phyloP scores from a whole-genome alignment of 2,113 vertebrate genomes.

The Antechinus flavipes region DNA sequence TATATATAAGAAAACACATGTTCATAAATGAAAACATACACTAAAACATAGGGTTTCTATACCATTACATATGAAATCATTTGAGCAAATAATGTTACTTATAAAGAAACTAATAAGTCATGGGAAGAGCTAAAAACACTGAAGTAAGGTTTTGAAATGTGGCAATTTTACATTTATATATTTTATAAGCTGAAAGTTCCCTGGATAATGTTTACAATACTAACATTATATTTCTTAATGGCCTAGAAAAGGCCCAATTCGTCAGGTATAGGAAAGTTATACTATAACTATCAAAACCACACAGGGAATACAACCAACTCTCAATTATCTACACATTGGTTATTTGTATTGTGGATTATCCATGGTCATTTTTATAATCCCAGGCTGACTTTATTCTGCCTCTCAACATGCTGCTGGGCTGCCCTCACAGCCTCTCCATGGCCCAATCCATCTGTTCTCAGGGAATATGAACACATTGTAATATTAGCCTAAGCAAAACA shows the following conservation, averaged over 20 bases:
- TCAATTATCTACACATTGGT: background rate
- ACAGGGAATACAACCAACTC: background rate
- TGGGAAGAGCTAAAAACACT: background rate
- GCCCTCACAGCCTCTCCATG: background rate
- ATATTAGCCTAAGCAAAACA: conserved; percentile 2
- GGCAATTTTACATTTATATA: background rate
- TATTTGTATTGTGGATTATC: conserved; percentile 6
- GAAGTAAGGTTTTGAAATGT: background rate
- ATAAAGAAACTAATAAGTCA: background rate
- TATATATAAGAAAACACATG: background rate
- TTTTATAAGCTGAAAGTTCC: background rate
- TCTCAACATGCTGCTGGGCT: background rate
- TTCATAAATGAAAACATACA: background rate
- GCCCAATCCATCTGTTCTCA: conserved; percentile 4
- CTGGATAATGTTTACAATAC: background rate
- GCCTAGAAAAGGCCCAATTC: background rate
- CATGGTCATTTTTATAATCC: conserved; percentile 2
- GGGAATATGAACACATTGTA: conserved; percentile 5
- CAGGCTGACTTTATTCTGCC: background rate
- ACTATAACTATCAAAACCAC: background rate
- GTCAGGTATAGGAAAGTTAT: background rate
- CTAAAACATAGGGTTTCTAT: background rate
- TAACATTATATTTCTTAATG: background rate
- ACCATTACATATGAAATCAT: background rate
- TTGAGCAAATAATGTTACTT: background rate